Percentiles rank a stretch among this genome's conserved stretches.
Conservation (phyloP, 2,888 invertebrate genomes). For the Andrena bicolor region DNA sequence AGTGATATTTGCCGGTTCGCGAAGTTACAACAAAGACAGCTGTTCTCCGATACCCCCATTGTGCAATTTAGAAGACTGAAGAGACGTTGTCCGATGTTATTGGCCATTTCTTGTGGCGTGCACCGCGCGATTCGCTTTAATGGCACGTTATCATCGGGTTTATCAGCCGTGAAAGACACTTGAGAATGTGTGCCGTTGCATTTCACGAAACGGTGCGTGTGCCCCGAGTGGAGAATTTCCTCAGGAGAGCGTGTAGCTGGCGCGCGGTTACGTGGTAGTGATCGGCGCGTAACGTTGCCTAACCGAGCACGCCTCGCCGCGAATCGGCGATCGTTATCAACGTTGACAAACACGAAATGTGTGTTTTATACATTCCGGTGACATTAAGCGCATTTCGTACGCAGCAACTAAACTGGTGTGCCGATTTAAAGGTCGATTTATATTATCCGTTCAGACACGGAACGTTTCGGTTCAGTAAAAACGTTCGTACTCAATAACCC, state of each 20-base stretch:
- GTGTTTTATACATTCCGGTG: conserved; percentile 11
- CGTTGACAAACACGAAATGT: conserved; percentile 19
- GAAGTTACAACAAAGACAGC: conserved; percentile 13
- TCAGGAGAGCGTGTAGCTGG: conserved; percentile 29
- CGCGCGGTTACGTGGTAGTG: conserved; percentile 10
- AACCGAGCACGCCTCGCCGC: conserved; percentile 31
- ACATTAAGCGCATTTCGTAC: not conserved
- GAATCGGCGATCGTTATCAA: conserved; percentile 36
- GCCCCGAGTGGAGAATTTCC: conserved; percentile 32
- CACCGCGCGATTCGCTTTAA: conserved; percentile 52
- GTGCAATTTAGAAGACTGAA: conserved; percentile 1
- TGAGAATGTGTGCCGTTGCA: conserved; percentile 48
- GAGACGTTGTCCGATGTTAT: conserved; percentile 20
- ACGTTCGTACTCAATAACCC: too few species aligned
- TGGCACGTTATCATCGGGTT: conserved; percentile 66
- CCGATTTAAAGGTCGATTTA: too few species aligned
- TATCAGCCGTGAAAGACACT: conserved; percentile 55
- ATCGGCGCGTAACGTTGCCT: conserved; percentile 35
- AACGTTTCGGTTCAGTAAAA: too few species aligned
- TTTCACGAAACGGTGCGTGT: conserved; percentile 31
- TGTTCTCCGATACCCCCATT: not conserved
- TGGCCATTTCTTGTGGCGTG: conserved; percentile 28
- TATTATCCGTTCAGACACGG: too few species aligned
- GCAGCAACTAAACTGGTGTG: not conserved
- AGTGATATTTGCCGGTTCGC: not conserved